Evolutionary conservation across 2,888 invertebrate genomes (phyloP).

Genomic region (Conops quadrifasciatus): DNA sequence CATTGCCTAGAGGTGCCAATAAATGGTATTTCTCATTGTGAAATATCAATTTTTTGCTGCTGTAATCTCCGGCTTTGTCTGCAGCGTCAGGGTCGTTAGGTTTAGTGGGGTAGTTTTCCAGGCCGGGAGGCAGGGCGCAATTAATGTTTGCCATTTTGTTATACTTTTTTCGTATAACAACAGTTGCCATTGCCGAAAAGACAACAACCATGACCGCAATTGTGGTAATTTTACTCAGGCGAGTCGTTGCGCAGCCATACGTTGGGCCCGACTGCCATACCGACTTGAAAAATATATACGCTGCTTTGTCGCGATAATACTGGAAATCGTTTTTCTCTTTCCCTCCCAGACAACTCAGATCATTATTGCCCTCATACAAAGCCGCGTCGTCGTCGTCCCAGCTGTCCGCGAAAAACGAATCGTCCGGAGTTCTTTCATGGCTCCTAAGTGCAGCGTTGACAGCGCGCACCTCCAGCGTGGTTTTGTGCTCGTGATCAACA

Average conservation of each 20-base stretch:
- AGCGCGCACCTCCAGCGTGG: constrained; percentile 56
- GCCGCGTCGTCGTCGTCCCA: background rate
- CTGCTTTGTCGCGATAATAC: constrained; percentile 43
- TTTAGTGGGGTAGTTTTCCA: constrained; percentile 52
- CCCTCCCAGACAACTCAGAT: constrained; percentile 39
- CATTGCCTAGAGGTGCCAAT: constrained; percentile 45
- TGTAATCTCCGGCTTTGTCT: constrained; percentile 33
- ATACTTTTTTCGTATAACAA: constrained; percentile 54
- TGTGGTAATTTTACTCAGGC: constrained; percentile 46
- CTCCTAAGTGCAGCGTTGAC: constrained; percentile 53
- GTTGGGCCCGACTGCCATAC: constrained; percentile 48
- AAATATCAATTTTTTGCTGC: constrained; percentile 45
- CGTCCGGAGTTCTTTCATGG: constrained; percentile 29
- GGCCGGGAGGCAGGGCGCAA: constrained; percentile 56
- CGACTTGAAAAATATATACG: constrained; percentile 51
- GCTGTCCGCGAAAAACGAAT: background rate
- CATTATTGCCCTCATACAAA: constrained; percentile 38
- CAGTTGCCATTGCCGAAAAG: constrained; percentile 42
- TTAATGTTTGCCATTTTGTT: constrained; percentile 60
- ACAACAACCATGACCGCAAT: constrained; percentile 44
- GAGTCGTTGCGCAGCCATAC: constrained; percentile 45
- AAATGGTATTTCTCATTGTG: constrained; percentile 50
- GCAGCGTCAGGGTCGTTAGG: constrained; percentile 37
- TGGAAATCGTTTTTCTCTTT: constrained; percentile 18
- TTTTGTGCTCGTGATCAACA: constrained; percentile 46